Conservation (phyloP, 2,113 vertebrate genomes). For the Vanacampus margaritifer region DNA sequence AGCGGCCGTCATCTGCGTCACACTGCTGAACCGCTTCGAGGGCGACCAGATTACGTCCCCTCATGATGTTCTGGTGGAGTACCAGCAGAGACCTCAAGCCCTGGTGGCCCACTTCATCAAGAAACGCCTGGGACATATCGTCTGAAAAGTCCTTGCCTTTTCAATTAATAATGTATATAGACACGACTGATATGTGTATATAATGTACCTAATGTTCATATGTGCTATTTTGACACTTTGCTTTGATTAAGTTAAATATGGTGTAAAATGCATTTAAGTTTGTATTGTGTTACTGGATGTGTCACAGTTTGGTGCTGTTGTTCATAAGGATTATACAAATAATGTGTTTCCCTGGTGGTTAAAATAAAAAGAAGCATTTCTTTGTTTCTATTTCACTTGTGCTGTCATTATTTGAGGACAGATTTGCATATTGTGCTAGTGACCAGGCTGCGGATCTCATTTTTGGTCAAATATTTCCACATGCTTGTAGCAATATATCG, state of each 20-base stretch:
- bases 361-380: neutral
- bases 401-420: too few species aligned
- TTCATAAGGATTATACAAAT: constrained; percentile 16
- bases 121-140: constrained; percentile 67
- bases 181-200: constrained; percentile 28
- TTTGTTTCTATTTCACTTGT: too few species aligned
- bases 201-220: constrained; percentile 44
- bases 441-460: too few species aligned
- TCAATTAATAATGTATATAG: constrained; percentile 44
- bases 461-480: too few species aligned
- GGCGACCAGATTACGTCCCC: constrained; percentile 82
- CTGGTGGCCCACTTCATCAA: constrained; percentile 82
- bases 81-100: constrained; percentile 78
- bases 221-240: constrained; percentile 28
- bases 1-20: constrained; percentile 85
- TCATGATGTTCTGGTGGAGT: constrained; percentile 77
- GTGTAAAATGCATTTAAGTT: constrained; percentile 9
- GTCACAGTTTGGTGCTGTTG: constrained; percentile 23
- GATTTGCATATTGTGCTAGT: too few species aligned
- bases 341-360: constrained; percentile 4
- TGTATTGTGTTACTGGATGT: constrained; percentile 28
- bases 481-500: neutral
- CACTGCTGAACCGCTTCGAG: constrained; percentile 79
- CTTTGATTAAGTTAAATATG: constrained; percentile 22
- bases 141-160: constrained; percentile 24